Evolutionary conservation across 1,140 invertebrate species (phyloP).

Genomic region (Apis laboriosa): DNA sequence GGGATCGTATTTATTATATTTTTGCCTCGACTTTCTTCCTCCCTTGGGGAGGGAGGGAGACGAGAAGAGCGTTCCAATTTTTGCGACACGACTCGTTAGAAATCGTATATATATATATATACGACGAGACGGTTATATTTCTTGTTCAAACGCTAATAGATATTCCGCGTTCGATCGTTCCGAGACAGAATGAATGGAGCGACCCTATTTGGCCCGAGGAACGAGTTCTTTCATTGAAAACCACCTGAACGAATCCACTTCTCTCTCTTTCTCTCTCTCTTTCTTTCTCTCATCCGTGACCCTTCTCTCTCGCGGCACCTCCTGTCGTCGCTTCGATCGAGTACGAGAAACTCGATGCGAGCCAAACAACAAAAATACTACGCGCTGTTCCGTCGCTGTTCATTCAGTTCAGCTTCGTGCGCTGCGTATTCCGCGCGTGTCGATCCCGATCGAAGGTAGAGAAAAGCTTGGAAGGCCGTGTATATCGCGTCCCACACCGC

Average conservation of each 20-base stretch:
- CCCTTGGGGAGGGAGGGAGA: neutral
- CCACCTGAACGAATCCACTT: constrained; percentile 37
- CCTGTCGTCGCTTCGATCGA: neutral
- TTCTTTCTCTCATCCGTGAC: neutral
- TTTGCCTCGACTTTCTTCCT: neutral
- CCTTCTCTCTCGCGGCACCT: neutral
- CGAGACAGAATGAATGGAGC: constrained; percentile 49
- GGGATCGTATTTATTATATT: no score
- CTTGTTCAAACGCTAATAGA: constrained; percentile 29
- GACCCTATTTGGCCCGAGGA: constrained; percentile 48
- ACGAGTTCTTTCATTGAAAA: constrained; percentile 58
- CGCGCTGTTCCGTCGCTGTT: neutral
- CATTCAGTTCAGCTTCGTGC: constrained; percentile 23
- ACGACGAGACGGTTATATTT: neutral
- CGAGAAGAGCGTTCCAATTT: neutral
- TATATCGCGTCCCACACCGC: constrained; percentile 2
- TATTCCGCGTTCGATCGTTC: constrained; percentile 32
- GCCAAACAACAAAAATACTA: constrained; percentile 46
- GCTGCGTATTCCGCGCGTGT: no score
- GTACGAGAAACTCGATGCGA: constrained; percentile 22
- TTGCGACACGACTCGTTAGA: neutral
- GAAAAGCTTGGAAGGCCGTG: neutral
- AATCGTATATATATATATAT: neutral
- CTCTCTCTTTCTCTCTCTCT: neutral
- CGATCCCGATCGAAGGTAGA: no score